Base-by-base conservation (phyloP, 1,140 invertebrate genomes). In the Stenopsyche tienmushanensis region DNA sequence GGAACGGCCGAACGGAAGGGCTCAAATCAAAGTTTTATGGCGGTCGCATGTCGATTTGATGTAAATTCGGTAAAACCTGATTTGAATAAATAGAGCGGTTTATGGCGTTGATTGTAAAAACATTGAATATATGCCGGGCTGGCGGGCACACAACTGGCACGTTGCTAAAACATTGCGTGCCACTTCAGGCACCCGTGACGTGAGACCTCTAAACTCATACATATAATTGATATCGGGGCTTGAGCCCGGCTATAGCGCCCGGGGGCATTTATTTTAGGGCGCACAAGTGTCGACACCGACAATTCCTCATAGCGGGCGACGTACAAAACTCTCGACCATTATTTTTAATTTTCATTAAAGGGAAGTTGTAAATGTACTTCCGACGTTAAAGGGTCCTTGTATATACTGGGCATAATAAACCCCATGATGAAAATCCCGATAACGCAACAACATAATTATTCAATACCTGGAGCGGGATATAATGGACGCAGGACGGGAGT, bases 1-100 rank as follows among this genome's bases (percentile, higher is more conserved):
- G 47, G n/a, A 50, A 50, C 47, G 21, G 21, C 3, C 2, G 47
- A 5, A 50, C 17, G 21, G 23, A 50, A 50, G 2, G 34, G 7
- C 34, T 7, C 3, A 17, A n/a, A n/a, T n/a, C n/a, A n/a, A n/a
- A 52, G 20, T 10, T 25, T 54, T 34, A 3, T 9, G 5, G 34
- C 10, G 34, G 18, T 57, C 39, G 54, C 54, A 57, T 57, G 54
- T 57, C 54, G 15, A 24, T 2, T 10, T 9, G 15, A 20, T 50
- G 54, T 39, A 41, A 20, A 57, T 34, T 57, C 21, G 8, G n/a
- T 39, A 20, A 41, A 24, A 34, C 34, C 21, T 20, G 34, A 57
- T 57, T 57, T 57, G 54, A 57, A 57, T 57, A 57, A 57, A 57
- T 57, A 57, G 34, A 57, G 54, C 29, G 54, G 34, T 57, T 57